Evolutionary conservation across 2,113 vertebrate species (phyloP), one percentile per base, ranked within the genome.

Genomic region (Martes martes): DNA sequence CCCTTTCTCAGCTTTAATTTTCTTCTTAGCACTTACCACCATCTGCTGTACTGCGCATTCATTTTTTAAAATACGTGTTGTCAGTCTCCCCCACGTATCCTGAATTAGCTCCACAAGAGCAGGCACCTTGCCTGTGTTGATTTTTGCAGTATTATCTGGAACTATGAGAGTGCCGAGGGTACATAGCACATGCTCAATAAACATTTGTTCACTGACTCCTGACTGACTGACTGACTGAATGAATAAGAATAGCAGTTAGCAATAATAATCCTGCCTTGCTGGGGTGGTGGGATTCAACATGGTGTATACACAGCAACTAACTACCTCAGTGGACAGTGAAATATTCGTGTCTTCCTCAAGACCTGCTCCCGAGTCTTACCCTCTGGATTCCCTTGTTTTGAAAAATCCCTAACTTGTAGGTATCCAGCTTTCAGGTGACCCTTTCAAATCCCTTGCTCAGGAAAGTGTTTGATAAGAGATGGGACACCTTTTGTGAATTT

Each of bases 401-500:
- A 45, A 93, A 93, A 93, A 71, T 73, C 23, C 6, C 24, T 92
- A 47, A 87, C 47, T 74, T 76, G 50, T 50, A 92, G 74, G 50
- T 16, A 91, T 57, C 13, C 28, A 42, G 19, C 61, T 36, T 88
- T 81, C 57, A 94, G 36, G 42, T 33, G 15, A 11, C 16, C 26
- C 45, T 89, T 95, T 84, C 9, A 91, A 95, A 97, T 67, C 19
- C 36, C 79, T 65, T 74, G 92, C 80, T 87, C 7, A 65, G 36
- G 18, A 74, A 88, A 67, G 28, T 50, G 42, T 93, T 24, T 85
- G 76, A 33, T 86, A 36, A 65, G 78, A 82, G 9, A 61, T 33
- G 3, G 88, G 59, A 74, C 26, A 31, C 28, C 26, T 59, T 45
- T 4, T 21, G 71, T 73, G 31, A 93, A 65, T 91, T 91, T 84